Evolutionary conservation across 1,140 invertebrate genomes (phyloP).

Genomic region (Vollenhovia emeryi): DNA sequence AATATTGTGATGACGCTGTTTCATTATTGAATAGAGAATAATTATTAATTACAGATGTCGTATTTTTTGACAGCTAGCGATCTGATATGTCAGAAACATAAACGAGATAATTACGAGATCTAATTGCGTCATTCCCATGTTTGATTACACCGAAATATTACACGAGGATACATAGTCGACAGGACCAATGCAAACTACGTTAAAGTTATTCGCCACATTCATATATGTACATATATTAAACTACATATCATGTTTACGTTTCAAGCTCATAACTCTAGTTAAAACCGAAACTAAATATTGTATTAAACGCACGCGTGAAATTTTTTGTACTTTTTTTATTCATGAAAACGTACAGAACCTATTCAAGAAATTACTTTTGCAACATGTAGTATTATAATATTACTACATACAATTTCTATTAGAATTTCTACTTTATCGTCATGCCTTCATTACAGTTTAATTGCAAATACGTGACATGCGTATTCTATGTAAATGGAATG

Average conservation of each 20-base stretch:
- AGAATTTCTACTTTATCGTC: background rate
- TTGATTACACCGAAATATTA: background rate
- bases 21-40: background rate
- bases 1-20: background rate
- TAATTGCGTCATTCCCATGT: background rate
- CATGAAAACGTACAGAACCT: background rate
- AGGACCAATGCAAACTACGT: background rate
- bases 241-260: background rate
- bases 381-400: background rate
- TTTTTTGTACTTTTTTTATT: background rate
- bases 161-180: background rate
- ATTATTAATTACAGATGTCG: background rate
- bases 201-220: background rate
- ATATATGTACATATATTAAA: background rate
- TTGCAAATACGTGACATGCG: background rate
- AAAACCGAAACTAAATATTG: background rate
- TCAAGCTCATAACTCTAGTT: background rate
- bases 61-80: background rate
- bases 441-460: background rate
- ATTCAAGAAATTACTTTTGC: background rate
- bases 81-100: background rate
- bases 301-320: background rate
- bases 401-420: background rate
- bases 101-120: background rate
- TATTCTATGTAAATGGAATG: background rate